Evolutionary conservation across 2,888 invertebrate genomes (phyloP).

Genomic region (Dasysyrphus albostriatus): DNA sequence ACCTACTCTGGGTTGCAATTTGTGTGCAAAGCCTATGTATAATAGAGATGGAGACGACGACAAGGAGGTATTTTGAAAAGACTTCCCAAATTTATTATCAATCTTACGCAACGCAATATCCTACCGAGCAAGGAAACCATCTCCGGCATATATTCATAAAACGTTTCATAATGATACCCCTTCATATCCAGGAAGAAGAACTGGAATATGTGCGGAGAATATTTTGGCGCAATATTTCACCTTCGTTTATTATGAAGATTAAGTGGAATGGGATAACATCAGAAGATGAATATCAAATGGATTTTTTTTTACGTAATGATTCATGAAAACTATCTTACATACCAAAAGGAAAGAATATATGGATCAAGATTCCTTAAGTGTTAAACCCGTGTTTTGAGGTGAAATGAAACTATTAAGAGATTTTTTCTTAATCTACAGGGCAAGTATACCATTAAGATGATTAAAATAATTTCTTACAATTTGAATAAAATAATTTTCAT

Average conservation of each 20-base stretch:
- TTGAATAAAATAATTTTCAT: no score
- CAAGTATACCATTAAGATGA: no score
- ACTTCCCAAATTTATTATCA: conserved; percentile 20
- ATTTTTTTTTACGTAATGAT: neutral
- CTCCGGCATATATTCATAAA: conserved; percentile 3
- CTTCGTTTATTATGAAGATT: neutral
- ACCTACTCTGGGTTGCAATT: neutral
- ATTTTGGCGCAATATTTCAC: conserved; percentile 5
- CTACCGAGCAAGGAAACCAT: conserved; percentile 2
- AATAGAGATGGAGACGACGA: neutral
- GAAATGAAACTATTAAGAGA: neutral
- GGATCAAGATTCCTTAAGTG: neutral
- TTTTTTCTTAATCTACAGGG: neutral
- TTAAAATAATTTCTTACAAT: no score
- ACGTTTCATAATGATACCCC: conserved; percentile 12
- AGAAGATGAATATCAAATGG: neutral
- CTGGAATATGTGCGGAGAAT: conserved; percentile 3
- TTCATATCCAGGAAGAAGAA: neutral
- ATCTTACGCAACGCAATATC: conserved; percentile 21
- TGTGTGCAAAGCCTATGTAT: conserved; percentile 2
- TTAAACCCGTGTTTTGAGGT: neutral
- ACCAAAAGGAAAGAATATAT: no score
- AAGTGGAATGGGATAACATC: neutral
- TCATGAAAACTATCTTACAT: no score
- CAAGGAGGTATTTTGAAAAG: neutral